Base-by-base conservation (phyloP, 1,140 invertebrate species). In the Drosophila erecta region DNA sequence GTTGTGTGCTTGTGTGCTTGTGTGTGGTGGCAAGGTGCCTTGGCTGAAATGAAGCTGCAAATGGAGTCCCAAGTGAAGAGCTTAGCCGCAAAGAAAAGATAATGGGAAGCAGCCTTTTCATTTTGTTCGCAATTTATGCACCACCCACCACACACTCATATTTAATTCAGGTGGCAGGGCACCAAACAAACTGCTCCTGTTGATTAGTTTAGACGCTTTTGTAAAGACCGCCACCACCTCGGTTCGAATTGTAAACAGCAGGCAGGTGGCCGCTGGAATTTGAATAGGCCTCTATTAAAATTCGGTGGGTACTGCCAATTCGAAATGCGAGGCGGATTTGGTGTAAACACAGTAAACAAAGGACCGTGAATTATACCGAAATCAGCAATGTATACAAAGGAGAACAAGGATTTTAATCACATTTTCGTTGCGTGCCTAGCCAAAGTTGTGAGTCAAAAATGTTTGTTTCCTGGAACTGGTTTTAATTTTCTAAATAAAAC, bases 161-260 rank as follows among this genome's bases (percentile, higher is more conserved):
- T 53, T 62, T 73, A 62, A 77, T 77, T 81, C 56, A 81, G 12
- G 4, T 10, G 59, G 58, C 37, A 46, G 27, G 49, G 38, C 55
- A 54, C 8, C 43, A 50, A 57, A 54, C 47, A 76, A 59, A 71
- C 71, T 49, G 47, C 49, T 56, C 60, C 66, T 71, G 79, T 73
- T 77, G 73, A 77, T 81, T 81, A 67, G 79, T 73, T 81, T 67
- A 73, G 77, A 59, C 33, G 61, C 56, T 67, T 73, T 76, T 43
- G 47, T 41, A 4, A 17, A 14, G 10, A 4, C 15, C 2, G 3
- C 47, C 11, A 6, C 24, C 24, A 5, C 8, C 24, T 8, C 2
- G 12, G 17, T 14, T 14, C 17, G 14, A 17, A 49, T 40, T 35
- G 17, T 27, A 49, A 65, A 61, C 38, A 49, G 35, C 35, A 22